Evolutionary conservation across 2,797 vertebrate genomes (phyloP).

Genomic region (Adrianichthys oophorus): DNA sequence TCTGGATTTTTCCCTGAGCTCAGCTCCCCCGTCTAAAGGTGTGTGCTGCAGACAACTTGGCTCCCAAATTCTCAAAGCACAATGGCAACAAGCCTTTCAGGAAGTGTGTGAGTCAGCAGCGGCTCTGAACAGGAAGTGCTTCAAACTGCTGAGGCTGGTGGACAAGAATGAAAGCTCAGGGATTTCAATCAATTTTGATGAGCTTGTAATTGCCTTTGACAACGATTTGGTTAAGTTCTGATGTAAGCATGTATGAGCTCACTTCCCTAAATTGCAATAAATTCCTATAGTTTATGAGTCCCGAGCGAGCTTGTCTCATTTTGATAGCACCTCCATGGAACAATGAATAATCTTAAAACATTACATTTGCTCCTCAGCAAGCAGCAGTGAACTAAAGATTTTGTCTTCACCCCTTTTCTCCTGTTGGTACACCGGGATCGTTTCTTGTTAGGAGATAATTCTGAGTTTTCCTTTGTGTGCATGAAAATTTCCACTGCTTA

Average conservation of each 20-base stretch:
- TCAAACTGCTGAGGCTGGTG: slow-evolving; percentile 37
- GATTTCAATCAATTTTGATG: slow-evolving; percentile 54
- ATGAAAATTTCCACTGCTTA: too few species aligned
- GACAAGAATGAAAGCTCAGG: slow-evolving; percentile 24
- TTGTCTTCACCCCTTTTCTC: slow-evolving; percentile 21
- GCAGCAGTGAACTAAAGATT: slow-evolving; percentile 36
- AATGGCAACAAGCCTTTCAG: slow-evolving; percentile 12
- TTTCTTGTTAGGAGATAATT: too few species aligned
- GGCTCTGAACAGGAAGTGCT: slow-evolving; percentile 6
- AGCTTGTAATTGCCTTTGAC: slow-evolving; percentile 48
- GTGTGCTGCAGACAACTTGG: slow-evolving; percentile 7
- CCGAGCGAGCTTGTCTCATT: slow-evolving; percentile 1
- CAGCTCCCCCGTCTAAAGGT: too few species aligned
- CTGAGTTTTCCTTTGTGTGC: too few species aligned
- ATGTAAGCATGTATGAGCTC: slow-evolving; percentile 14
- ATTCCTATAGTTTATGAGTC: background rate
- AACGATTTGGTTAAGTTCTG: slow-evolving; percentile 34
- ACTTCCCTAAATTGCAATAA: background rate
- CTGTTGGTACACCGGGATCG: slow-evolving; percentile 1
- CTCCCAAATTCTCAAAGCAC: slow-evolving; percentile 7
- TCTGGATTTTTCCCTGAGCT: too few species aligned
- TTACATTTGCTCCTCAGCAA: slow-evolving; percentile 18
- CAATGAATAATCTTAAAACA: slow-evolving; percentile 22
- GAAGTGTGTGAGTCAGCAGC: slow-evolving; percentile 31
- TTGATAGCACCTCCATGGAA: slow-evolving; percentile 9